Evolutionary conservation across 2,888 invertebrate species (phyloP), one percentile per base, ranked within the genome.

Genomic region (Gastracanthus pulcherrimus): DNA sequence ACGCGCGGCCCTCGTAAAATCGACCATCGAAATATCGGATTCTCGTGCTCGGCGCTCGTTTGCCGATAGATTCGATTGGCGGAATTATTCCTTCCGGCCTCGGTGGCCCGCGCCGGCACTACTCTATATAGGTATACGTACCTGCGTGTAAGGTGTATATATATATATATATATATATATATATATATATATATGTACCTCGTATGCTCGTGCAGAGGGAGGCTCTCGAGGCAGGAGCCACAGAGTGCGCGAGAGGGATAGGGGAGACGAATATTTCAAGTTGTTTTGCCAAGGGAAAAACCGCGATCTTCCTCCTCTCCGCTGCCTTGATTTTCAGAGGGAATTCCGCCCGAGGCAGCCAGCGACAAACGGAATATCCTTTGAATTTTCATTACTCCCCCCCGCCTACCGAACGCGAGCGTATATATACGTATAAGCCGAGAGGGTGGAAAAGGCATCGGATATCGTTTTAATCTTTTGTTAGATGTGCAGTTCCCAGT

Each of bases 391-490:
- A 80, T 80, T 72, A 71, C 51, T 41, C 41, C 11, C 2, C n/a
- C n/a, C n/a, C n/a, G n/a, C n/a, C n/a, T n/a, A n/a, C n/a, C n/a
- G n/a, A n/a, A 11, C 16, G 4, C 13, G 13, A 0, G 19, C 19
- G 6, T 23, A 5, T 16, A 23, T 45, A 45, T 23, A 71, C 55
- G 23, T 51, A 13, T 38, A n/a, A n/a, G n/a, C 13, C 16, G 29
- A 55, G 19, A 66, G 36, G 41, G 34, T 48, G 26, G 26, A 26
- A 13, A 38, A 31, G 16, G 45, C 7, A 69, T 67, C 60, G 13
- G 41, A 80, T 80, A 64, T 81, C 76, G 71, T 80, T 80, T 80
- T 80, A 80, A 80, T 80, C 80, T 80, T 76, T 80, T 80, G 71
- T 76, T 41, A n/a, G 76, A 76, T 80, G 69, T 34, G 75, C 70